These are phyloP conservation scores for Cisticola juncidis DNA, from an alignment of 2,113 vertebrate genomes.

Conservation along the genomic window DNA sequence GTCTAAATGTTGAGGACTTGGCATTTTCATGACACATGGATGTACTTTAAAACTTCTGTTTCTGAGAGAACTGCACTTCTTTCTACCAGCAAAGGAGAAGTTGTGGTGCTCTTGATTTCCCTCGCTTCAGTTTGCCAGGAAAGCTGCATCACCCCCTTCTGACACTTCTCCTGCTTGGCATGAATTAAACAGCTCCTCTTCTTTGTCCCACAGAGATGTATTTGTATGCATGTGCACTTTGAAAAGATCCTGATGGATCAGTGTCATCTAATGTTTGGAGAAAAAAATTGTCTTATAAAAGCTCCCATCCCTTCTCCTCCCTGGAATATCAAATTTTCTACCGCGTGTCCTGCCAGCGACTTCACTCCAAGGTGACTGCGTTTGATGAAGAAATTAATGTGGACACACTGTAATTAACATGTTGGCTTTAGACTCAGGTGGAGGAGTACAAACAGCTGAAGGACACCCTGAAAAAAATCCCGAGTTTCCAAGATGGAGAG, in stretches of 20 bases:
- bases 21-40: not conserved
- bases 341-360: not conserved
- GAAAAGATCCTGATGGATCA: conserved; percentile 36
- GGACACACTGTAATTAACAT: not conserved
- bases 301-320: not conserved
- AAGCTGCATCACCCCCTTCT: conserved; percentile 37
- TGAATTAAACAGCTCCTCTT: conserved; percentile 58
- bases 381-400: not conserved
- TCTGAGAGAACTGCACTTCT: not conserved
- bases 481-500: conserved; percentile 72
- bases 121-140: conserved; percentile 19
- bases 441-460: conserved; percentile 90
- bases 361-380: not conserved
- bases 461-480: conserved; percentile 82
- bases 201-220: conserved; percentile 50
- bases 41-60: not conserved
- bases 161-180: conserved; percentile 63
- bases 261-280: conserved; percentile 10
- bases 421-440: conserved; percentile 84
- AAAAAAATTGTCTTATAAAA: not conserved
- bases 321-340: not conserved
- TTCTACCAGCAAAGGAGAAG: not conserved
- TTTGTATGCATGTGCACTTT: conserved; percentile 71
- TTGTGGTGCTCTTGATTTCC: not conserved
- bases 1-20: conserved; percentile 11